phyloP scores from a whole-genome alignment of 1,140 invertebrate species.

The Zaprionus davidi region DNA sequence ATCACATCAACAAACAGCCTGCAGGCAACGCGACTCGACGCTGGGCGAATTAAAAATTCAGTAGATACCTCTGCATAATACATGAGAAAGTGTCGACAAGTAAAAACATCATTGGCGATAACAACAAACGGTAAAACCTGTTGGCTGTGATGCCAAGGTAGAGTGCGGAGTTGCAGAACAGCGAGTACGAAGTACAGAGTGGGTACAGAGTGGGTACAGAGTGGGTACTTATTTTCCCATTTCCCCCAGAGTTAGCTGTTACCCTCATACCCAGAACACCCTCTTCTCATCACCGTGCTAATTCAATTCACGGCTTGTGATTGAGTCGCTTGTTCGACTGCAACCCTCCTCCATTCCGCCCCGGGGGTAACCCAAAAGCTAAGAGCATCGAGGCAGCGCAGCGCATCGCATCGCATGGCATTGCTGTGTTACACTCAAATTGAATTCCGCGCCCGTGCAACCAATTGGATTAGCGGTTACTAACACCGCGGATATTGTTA shows the following conservation, averaged over 20 bases:
- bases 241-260: constrained; percentile 25
- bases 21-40: constrained; percentile 65
- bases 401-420: constrained; percentile 18
- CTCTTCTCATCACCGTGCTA: background rate
- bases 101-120: constrained; percentile 81
- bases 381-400: constrained; percentile 36
- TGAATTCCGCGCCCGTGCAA: constrained; percentile 71
- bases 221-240: constrained; percentile 20
- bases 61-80: constrained; percentile 83
- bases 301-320: constrained; percentile 52
- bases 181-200: constrained; percentile 2
- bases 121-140: constrained; percentile 67
- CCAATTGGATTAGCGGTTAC: constrained; percentile 83
- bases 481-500: constrained; percentile 80
- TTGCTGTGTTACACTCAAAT: constrained; percentile 52
- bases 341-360: constrained; percentile 20
- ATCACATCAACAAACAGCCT: constrained; percentile 51
- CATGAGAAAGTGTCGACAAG: constrained; percentile 83
- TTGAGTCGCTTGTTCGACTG: constrained; percentile 74
- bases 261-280: background rate
- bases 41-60: constrained; percentile 79
- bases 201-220: constrained; percentile 1
- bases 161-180: constrained; percentile 17
- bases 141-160: constrained; percentile 50
- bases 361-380: constrained; percentile 34